A percentile compares a stretch with the other conserved stretches of the same genome.
Evolutionary conservation across 1,140 invertebrate species (phyloP).

Genomic region (Solenopsis fugax): DNA sequence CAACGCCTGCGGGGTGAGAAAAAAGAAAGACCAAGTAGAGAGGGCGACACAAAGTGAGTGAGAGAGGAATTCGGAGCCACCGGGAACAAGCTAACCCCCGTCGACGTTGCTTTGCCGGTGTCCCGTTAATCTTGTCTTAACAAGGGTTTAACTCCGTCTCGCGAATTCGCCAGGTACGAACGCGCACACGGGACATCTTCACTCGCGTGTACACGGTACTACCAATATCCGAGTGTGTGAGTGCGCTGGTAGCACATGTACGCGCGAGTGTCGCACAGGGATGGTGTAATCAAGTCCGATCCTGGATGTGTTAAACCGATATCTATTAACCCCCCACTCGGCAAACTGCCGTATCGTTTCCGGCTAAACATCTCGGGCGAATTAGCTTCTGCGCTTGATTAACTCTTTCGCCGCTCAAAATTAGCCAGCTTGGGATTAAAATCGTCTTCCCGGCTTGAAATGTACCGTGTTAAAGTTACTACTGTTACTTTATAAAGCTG

Average conservation of each 20-base stretch:
- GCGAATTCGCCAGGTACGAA: slow-evolving; percentile 27
- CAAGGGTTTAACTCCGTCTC: slow-evolving; percentile 80
- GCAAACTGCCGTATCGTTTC: slow-evolving; percentile 32
- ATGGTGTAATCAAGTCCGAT: slow-evolving; percentile 42
- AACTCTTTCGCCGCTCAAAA: neutral
- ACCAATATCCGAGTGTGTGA: neutral
- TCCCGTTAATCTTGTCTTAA: slow-evolving; percentile 81
- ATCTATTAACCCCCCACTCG: slow-evolving; percentile 68
- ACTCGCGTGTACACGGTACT: neutral
- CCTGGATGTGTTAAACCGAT: slow-evolving; percentile 71
- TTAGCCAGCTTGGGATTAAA: neutral
- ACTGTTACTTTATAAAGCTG: neutral
- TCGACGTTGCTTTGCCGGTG: slow-evolving; percentile 21
- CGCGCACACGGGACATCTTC: slow-evolving; percentile 1
- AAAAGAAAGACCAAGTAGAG: slow-evolving; percentile 30
- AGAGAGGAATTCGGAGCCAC: neutral
- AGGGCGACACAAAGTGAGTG: slow-evolving; percentile 1
- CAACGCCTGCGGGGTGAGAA: slow-evolving; percentile 15
- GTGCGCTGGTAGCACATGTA: neutral
- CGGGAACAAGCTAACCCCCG: slow-evolving; percentile 46
- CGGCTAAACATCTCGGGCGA: slow-evolving; percentile 25
- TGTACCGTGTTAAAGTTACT: neutral
- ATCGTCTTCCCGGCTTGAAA: neutral
- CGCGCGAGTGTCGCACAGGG: neutral
- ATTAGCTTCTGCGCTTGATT: slow-evolving; percentile 35